Percentiles rank a stretch among this genome's conserved stretches.
Conservation (phyloP, 1,140 invertebrate species). For the Drosophila melanogaster region Release_6_plus_ISO1_MT NT_033777.3:14729001-14729500, state of each 20-base stretch:
- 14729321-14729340: constrained; percentile 40
- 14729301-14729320: constrained; percentile 63
- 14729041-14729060: constrained; percentile 48
- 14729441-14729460: no score
- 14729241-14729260: constrained; percentile 12
- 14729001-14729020: constrained; percentile 17
- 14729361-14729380: not conserved
- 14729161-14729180: constrained; percentile 28
- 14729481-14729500: no score
- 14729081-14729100: constrained; percentile 49
- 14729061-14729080: constrained; percentile 55
- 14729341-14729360: constrained; percentile 28
- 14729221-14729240: constrained; percentile 7
- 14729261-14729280: constrained; percentile 56
- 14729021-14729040: constrained; percentile 31
- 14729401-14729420: no score
- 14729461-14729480: no score
- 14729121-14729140: constrained; percentile 39
- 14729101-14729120: constrained; percentile 35
- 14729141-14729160: constrained; percentile 43
- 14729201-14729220: constrained; percentile 25
- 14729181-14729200: constrained; percentile 27
- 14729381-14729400: not conserved
- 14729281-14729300: constrained; percentile 62
- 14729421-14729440: no score